These are phyloP conservation scores for Metaphire vulgaris DNA, from an alignment of 1,140 invertebrate genomes.

Conservation along the genomic window DNA sequence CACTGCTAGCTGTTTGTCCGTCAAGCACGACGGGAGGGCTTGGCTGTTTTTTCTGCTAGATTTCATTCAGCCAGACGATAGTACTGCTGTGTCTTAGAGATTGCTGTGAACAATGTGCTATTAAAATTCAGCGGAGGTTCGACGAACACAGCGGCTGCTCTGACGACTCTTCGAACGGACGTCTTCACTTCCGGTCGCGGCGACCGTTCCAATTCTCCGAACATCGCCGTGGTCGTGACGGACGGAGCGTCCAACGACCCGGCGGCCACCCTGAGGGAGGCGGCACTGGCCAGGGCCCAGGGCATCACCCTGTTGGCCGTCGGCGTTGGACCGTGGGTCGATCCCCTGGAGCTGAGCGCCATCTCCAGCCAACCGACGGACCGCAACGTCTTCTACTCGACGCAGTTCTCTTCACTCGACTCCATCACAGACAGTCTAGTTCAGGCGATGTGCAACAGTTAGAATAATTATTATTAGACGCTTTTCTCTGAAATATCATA, in stretches of 20 bases:
- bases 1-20: no score
- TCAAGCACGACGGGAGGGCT: no score
- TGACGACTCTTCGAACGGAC: constrained; percentile 35
- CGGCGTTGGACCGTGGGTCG: constrained; percentile 4
- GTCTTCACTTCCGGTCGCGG: constrained; percentile 32
- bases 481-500: no score
- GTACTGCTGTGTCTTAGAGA: no score
- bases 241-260: constrained; percentile 44
- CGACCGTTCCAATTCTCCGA: constrained; percentile 35
- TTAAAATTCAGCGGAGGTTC: background rate
- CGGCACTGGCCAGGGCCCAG: background rate
- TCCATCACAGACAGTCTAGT: background rate
- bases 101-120: no score
- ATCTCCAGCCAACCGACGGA: constrained; percentile 15
- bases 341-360: background rate
- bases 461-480: no score
- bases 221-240: constrained; percentile 42
- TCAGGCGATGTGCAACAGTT: constrained; percentile 12
- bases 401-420: constrained; percentile 1
- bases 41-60: no score
- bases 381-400: constrained; percentile 7
- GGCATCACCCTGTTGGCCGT: constrained; percentile 18
- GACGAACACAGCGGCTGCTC: constrained; percentile 42
- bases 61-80: no score
- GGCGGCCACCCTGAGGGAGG: constrained; percentile 14